These are phyloP conservation scores for Amblyornis subalaris DNA, from an alignment of 2,113 vertebrate species.

Conservation along the genomic window DNA sequence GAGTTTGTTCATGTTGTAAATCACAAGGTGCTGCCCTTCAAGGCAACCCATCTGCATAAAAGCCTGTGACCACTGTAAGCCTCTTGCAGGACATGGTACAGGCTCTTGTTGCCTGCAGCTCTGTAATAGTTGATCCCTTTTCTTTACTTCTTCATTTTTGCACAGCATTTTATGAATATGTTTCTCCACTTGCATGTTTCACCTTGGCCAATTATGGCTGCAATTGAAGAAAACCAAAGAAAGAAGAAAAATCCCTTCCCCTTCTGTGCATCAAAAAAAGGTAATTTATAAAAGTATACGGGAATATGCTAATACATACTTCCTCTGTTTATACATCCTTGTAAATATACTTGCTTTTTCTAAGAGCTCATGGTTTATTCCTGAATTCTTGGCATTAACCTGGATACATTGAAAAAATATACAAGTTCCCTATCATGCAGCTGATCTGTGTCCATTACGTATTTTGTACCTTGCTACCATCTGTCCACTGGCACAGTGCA, in stretches of 20 bases:
- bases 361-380: background rate
- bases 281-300: background rate
- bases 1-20: background rate
- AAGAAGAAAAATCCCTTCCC: background rate
- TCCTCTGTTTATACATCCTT: background rate
- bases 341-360: background rate
- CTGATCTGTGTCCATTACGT: background rate
- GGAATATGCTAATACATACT: background rate
- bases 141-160: background rate
- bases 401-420: background rate
- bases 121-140: background rate
- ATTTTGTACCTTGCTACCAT: slow-evolving; percentile 34
- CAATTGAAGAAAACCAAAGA: background rate
- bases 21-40: background rate
- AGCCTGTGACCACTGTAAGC: background rate
- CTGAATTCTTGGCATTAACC: background rate
- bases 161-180: background rate
- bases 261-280: background rate
- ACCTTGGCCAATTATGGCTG: background rate
- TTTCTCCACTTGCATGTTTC: background rate
- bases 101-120: background rate
- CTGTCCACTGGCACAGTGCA: background rate
- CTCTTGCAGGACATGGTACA: background rate
- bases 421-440: background rate
- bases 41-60: background rate